Conservation (phyloP, 2,888 invertebrate species). For the Cryptosula pallasiana region DNA sequence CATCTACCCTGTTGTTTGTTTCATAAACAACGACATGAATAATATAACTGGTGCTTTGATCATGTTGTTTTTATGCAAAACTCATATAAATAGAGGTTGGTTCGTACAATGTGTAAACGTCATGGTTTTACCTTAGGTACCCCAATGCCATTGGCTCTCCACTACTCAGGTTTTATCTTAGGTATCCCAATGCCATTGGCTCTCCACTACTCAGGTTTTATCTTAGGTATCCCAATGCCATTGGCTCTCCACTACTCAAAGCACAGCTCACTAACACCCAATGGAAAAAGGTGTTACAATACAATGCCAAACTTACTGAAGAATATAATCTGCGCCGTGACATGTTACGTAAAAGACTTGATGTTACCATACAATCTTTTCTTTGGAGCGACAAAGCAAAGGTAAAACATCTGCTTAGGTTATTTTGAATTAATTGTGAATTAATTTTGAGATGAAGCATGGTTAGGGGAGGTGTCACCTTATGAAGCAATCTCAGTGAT, state of each 20-base stretch:
- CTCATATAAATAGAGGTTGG: neutral
- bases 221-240: constrained; percentile 53
- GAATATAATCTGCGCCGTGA: constrained; percentile 80
- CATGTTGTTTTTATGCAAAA: no score
- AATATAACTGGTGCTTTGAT: no score
- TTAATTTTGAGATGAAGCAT: no score
- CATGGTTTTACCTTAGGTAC: neutral
- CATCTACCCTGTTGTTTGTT: no score
- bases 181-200: neutral
- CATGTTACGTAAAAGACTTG: constrained; percentile 81
- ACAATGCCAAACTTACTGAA: constrained; percentile 68
- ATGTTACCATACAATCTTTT: constrained; percentile 94
- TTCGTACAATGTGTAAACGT: no score
- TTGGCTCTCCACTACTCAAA: constrained; percentile 63
- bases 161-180: neutral
- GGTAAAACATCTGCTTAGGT: no score
- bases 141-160: neutral
- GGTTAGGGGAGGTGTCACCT: no score
- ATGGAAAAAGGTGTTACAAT: constrained; percentile 69
- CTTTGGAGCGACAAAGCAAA: constrained; percentile 61
- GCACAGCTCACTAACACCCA: constrained; percentile 70
- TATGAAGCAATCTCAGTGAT: no score
- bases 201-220: neutral
- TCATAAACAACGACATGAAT: no score
- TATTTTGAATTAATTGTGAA: no score